Conservation (phyloP, 2,113 vertebrate genomes). For the Chloroceryle aenea region DNA sequence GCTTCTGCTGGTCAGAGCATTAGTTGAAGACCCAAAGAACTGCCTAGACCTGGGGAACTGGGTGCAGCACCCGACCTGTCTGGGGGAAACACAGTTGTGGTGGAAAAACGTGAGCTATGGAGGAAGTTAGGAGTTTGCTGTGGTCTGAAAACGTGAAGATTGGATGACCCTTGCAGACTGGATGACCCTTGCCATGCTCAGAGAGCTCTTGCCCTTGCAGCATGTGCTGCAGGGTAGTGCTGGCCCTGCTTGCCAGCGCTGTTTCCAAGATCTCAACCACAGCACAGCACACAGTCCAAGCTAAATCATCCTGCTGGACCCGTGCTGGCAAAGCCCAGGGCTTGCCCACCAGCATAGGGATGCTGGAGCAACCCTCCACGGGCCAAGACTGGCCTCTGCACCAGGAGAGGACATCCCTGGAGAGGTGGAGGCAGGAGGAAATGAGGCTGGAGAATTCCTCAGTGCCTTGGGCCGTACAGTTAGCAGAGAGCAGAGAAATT, state of each 20-base stretch:
- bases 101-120: not conserved
- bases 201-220: not conserved
- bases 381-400: not conserved
- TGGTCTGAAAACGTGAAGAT: not conserved
- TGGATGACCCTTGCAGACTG: not conserved
- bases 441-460: not conserved
- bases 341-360: fast-evolving
- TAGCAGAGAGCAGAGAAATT: not conserved
- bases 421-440: not conserved
- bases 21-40: not conserved
- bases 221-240: not conserved
- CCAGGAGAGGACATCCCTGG: not conserved
- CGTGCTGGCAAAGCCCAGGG: not conserved
- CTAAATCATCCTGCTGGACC: not conserved
- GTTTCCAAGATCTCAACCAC: not conserved
- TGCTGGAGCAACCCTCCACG: not conserved
- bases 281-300: not conserved
- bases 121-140: not conserved
- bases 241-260: not conserved
- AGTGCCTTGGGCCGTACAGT: not conserved
- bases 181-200: not conserved
- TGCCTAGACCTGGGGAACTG: not conserved
- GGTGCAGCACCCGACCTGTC: not conserved
- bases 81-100: not conserved
- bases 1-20: not conserved